Percentiles rank a stretch among this genome's conserved stretches.
These are phyloP conservation scores for Phalacrocorax brasilianus DNA, from an alignment of 2,113 vertebrate species.

Conservation along the genomic window DNA sequence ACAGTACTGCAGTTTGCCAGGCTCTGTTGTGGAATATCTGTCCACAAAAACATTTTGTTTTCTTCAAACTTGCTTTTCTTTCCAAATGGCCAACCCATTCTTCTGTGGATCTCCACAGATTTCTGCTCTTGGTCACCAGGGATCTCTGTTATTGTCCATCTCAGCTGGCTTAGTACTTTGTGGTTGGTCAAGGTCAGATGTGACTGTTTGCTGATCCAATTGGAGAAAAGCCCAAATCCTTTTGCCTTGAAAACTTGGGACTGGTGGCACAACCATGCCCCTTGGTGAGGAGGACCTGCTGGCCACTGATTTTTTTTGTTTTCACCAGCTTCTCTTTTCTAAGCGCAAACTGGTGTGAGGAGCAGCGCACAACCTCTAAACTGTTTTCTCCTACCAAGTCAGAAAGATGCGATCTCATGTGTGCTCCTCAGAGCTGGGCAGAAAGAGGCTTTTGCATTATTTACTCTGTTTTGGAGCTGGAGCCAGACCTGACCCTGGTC, in stretches of 20 bases:
- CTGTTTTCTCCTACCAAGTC: neutral
- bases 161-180: neutral
- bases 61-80: neutral
- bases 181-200: neutral
- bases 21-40: neutral
- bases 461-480: neutral
- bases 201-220: neutral
- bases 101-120: neutral
- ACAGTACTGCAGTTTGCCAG: neutral
- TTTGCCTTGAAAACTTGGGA: neutral
- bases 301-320: neutral
- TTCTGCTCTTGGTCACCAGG: neutral
- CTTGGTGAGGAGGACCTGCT: neutral
- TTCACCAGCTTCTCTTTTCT: neutral
- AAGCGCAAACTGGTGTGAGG: neutral
- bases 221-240: neutral
- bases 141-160: neutral
- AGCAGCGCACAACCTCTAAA: neutral
- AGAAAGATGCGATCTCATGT: neutral
- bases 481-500: neutral
- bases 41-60: neutral
- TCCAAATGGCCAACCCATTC: neutral
- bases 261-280: neutral
- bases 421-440: neutral
- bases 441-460: conserved; percentile 31